These are phyloP conservation scores for Ornithorhynchus anatinus DNA, from an alignment of 2,113 vertebrate species.

Conservation along the genomic window DNA sequence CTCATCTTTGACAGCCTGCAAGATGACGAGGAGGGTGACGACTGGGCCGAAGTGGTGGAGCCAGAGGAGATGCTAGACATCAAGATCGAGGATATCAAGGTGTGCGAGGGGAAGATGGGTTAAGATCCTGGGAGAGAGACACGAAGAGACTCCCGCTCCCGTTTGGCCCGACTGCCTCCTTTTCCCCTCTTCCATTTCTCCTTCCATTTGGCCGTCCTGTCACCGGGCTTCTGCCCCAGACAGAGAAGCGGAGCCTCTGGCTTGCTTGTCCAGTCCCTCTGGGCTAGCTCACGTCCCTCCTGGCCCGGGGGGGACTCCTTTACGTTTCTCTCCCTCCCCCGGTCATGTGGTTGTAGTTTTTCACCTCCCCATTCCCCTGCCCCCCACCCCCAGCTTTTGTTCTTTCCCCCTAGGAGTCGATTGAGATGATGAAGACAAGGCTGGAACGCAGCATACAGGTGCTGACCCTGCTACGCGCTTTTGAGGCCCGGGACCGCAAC, in stretches of 20 bases:
- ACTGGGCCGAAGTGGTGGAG: constrained; percentile 78
- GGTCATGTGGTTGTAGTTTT: neutral
- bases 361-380: neutral
- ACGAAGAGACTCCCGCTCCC: neutral
- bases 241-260: too few relatives aligned
- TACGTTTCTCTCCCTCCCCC: neutral
- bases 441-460: constrained; percentile 85
- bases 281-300: too few relatives aligned
- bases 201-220: too few relatives aligned
- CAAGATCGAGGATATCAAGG: constrained; percentile 90
- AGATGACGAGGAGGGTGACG: constrained; percentile 73
- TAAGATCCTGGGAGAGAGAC: neutral
- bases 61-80: constrained; percentile 84
- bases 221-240: too few relatives aligned
- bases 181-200: neutral
- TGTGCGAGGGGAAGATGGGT: constrained; percentile 22
- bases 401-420: constrained; percentile 75
- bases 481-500: constrained; percentile 86
- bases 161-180: too few relatives aligned
- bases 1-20: constrained; percentile 78
- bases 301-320: neutral
- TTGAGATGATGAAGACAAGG: constrained; percentile 79
- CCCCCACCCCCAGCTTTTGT: rapidly evolving
- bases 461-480: constrained; percentile 81
- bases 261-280: too few relatives aligned